These are phyloP conservation scores for Drosophila percnosoma DNA, from an alignment of 2,888 invertebrate species.

Conservation along the genomic window DNA sequence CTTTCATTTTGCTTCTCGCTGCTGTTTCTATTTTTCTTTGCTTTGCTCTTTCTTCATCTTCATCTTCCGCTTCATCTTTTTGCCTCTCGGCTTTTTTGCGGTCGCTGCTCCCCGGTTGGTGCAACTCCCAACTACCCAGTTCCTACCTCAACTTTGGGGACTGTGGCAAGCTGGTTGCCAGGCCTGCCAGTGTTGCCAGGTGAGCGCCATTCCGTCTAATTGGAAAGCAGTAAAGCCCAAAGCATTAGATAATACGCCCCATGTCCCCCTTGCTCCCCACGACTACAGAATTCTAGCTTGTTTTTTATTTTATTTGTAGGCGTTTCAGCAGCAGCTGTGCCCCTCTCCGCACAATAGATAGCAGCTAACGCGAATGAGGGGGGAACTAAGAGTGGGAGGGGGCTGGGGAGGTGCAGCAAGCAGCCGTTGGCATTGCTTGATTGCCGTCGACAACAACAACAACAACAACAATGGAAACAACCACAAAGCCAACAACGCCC, in stretches of 20 bases:
- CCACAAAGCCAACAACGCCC: slow-evolving; percentile 52
- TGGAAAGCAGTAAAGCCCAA: slow-evolving; percentile 35
- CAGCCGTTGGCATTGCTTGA: slow-evolving; percentile 31
- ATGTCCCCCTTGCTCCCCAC: neutral
- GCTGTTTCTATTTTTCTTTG: neutral
- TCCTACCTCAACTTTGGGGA: neutral
- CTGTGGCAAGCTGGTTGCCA: slow-evolving; percentile 43
- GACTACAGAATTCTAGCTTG: slow-evolving; percentile 16
- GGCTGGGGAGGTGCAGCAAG: slow-evolving; percentile 5
- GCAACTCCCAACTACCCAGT: neutral
- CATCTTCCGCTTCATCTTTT: slow-evolving; percentile 29
- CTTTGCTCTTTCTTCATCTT: slow-evolving; percentile 18
- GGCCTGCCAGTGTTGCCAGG: slow-evolving; percentile 47
- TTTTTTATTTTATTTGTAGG: slow-evolving; percentile 27
- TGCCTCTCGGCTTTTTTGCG: slow-evolving; percentile 39
- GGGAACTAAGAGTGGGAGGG: neutral
- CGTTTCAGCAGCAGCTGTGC: slow-evolving; percentile 34
- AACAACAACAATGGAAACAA: slow-evolving; percentile 29
- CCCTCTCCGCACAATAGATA: neutral
- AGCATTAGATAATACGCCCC: slow-evolving; percentile 21
- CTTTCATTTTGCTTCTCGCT: slow-evolving; percentile 47
- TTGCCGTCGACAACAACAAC: slow-evolving; percentile 36
- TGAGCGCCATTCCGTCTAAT: slow-evolving; percentile 48
- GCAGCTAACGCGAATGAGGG: neutral
- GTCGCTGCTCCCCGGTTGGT: slow-evolving; percentile 15